Base-by-base conservation (phyloP, 2,797 vertebrate genomes). In the Mareca strepera region DNA sequence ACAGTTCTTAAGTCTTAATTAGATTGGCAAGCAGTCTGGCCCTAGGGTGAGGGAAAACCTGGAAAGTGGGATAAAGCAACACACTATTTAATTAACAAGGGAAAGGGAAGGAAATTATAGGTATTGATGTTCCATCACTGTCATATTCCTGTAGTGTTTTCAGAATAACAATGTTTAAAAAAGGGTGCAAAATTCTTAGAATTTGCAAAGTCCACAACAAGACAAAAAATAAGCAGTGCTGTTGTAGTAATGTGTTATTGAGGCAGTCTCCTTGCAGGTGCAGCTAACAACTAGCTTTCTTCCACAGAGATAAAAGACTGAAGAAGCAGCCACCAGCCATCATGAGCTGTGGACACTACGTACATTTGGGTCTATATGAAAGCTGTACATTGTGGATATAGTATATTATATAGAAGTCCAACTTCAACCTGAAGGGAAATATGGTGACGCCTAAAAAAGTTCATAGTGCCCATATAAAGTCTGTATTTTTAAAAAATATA, bases 1-100 rank as follows among this genome's bases (percentile, higher is more conserved):
- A 74, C 33, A 84, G 83, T 89, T 92, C 91, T 95, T 94, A 97
- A 96, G 96, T 96, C 92, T 97, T 97, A 97, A 97, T 97, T 97
- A 97, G 88, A 86, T 26, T 88, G 48, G 55, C 69, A 95, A 95
- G 76, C 33, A 90, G 73, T 67, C 31, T 86, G 93, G 74, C 44
- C 60, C 52, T 55, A 80, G 50, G 46, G 76, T 68, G 93, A 96
- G 66, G 70, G 69, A 69, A 95, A 96, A 92, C 44, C 52, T 66
- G 74, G 84, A 79, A 93, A 81, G 53, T 77, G 52, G 85, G 44
- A 82, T 94, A 79, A 82, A 85, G 56, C 41, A 78, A 73, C 44
- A 82, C 33, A 67, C 31, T 81, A 37, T 85, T 73, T 91, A 92
- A 94, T 85, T 91, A 91, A 44, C 64, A 73, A 84, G 58, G 68